Evolutionary conservation across 2,797 vertebrate genomes (phyloP), one percentile per base, ranked within the genome.

Genomic region (Muraenolepis orangiensis): DNA sequence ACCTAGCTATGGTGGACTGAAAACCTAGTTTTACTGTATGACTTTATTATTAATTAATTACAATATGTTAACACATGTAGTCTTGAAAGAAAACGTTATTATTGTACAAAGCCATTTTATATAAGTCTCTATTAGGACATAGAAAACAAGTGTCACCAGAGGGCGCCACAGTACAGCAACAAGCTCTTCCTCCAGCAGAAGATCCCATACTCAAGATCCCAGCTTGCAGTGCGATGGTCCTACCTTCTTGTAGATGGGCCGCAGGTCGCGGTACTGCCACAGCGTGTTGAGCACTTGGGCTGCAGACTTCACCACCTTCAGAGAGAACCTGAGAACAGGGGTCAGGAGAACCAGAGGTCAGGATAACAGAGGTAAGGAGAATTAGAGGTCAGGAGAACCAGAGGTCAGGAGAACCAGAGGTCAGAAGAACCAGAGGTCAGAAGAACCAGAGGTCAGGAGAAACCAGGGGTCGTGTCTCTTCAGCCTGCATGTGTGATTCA

Each of bases 161-260:
- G 66, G 66, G 66, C 57, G 57, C n/a, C 57, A 64, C n/a, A 12
- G 8, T 11, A 64, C 57, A 26, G 57, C 23, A 4, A 64, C 23
- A 4, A 26, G 57, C n/a, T 23, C 2, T n/a, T 26, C 51, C 5
- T 12, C 57, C 57, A 26, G 10, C 57, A n/a, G n/a, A n/a, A n/a
- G n/a, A n/a, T n/a, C n/a, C n/a, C n/a, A 20, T 23, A 0, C 34
- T 14, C 34, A 26, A 26, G 14, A 14, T 40, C 32, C 12, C 6
- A 69, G 26, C 40, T 30, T 34, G 29, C 31, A 23, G 8, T 36
- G 76, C 18, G 29, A 1, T 14, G 4, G 1, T 3, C 74, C 90
- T 92, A 99, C 98, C 93, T 99, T 99, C 90, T 98, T 99, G 84
- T 99, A 99, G 90, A 99, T 98, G 90, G 95, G 95, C 30, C 98